These are phyloP conservation scores for Unio pictorum DNA, from an alignment of 2,888 invertebrate species.

Conservation along the genomic window DNA sequence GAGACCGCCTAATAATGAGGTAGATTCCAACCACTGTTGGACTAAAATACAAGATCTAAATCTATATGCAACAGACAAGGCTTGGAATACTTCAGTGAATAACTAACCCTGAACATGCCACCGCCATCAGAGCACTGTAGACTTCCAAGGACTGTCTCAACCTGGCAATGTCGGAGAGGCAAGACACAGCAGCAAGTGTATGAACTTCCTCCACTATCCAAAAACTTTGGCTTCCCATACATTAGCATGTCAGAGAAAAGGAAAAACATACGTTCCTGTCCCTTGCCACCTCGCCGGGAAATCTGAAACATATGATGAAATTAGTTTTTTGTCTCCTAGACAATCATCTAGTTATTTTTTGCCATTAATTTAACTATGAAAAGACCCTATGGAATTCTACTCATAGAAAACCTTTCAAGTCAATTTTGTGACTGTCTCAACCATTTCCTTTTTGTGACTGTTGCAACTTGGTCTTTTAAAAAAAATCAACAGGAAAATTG, in stretches of 20 bases:
- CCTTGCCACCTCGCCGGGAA: constrained; percentile 63
- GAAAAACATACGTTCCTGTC: constrained; percentile 78
- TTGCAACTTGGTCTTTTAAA: too few relatives aligned
- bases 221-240: constrained; percentile 80
- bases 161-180: constrained; percentile 81
- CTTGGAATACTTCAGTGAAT: too few relatives aligned
- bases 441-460: too few relatives aligned
- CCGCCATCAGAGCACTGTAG: constrained; percentile 72
- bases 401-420: too few relatives aligned
- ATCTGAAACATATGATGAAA: constrained; percentile 72
- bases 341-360: neutral
- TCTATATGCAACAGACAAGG: too few relatives aligned
- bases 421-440: too few relatives aligned
- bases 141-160: constrained; percentile 76
- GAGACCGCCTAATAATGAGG: too few relatives aligned
- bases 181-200: constrained; percentile 80
- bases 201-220: constrained; percentile 73
- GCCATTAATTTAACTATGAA: neutral
- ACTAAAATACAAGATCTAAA: too few relatives aligned
- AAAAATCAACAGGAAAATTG: too few relatives aligned
- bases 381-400: neutral
- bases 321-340: neutral
- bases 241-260: constrained; percentile 83
- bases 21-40: too few relatives aligned
- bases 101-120: constrained; percentile 59